Conservation (phyloP, 2,888 invertebrate species). For the Calliopum simillimum region DNA sequence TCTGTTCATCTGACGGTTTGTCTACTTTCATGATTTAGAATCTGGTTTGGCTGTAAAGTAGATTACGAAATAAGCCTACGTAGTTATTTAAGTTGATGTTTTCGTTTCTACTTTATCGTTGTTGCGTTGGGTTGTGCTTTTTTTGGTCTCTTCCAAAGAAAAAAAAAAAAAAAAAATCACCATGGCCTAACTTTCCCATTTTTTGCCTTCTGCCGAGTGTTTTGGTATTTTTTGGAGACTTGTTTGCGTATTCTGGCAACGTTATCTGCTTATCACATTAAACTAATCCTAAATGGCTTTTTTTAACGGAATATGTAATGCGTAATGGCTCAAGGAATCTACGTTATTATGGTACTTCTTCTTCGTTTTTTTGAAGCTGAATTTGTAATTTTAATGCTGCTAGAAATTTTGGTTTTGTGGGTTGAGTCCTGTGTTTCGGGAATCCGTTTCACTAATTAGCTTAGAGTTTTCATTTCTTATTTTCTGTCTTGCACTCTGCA, state of each 20-base stretch:
- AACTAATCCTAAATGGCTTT: slow-evolving; percentile 65
- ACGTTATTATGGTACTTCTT: neutral
- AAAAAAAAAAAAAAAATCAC: slow-evolving; percentile 25
- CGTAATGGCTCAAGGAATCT: slow-evolving; percentile 18
- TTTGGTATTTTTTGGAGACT: slow-evolving; percentile 52
- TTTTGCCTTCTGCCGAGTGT: slow-evolving; percentile 37
- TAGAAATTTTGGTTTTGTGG: neutral
- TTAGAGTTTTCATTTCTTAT: no score
- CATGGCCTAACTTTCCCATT: neutral
- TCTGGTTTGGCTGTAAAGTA: slow-evolving; percentile 48
- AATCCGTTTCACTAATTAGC: no score
- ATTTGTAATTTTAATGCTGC: neutral
- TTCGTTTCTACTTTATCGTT: slow-evolving; percentile 55
- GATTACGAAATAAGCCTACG: slow-evolving; percentile 59
- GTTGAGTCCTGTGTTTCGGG: no score
- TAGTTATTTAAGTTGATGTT: slow-evolving; percentile 60
- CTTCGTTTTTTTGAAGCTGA: neutral
- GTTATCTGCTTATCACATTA: slow-evolving; percentile 63
- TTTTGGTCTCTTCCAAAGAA: slow-evolving; percentile 54
- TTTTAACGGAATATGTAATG: slow-evolving; percentile 62
- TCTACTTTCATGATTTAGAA: slow-evolving; percentile 27
- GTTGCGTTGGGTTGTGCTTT: slow-evolving; percentile 40
- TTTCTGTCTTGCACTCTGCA: no score
- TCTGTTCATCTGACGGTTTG: slow-evolving; percentile 10
- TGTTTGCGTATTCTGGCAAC: slow-evolving; percentile 63